Evolutionary conservation across 2,113 vertebrate species (phyloP).

Genomic region (Oriolus oriolus): DNA sequence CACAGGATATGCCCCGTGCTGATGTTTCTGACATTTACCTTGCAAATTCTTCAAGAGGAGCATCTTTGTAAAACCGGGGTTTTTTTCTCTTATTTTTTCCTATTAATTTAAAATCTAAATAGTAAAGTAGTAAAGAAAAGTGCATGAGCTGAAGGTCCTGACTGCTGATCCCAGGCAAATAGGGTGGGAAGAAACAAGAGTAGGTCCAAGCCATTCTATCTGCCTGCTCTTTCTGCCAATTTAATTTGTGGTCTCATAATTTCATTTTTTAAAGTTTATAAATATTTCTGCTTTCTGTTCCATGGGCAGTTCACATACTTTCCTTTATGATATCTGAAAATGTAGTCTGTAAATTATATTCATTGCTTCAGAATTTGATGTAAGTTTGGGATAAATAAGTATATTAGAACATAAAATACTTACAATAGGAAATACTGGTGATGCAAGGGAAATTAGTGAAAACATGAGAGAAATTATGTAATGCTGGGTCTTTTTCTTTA

Average conservation of each 20-base stretch:
- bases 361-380: not conserved
- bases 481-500: not conserved
- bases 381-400: not conserved
- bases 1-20: not conserved
- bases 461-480: not conserved
- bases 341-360: not conserved
- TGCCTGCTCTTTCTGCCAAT: not conserved
- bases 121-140: not conserved
- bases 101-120: not conserved
- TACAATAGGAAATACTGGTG: not conserved
- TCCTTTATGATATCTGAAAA: not conserved
- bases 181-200: not conserved
- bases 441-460: not conserved
- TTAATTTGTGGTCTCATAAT: not conserved
- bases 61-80: not conserved
- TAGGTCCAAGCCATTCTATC: not conserved
- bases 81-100: not conserved
- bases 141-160: not conserved
- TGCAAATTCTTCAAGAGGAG: not conserved
- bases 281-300: not conserved
- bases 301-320: not conserved
- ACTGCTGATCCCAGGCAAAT: not conserved
- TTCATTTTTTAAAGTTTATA: not conserved
- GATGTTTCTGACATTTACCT: not conserved
- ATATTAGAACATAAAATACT: not conserved